Evolutionary conservation across 2,888 invertebrate species (phyloP), one percentile per base, ranked within the genome.

Genomic region (Parapristionchus giblindavisi): DNA sequence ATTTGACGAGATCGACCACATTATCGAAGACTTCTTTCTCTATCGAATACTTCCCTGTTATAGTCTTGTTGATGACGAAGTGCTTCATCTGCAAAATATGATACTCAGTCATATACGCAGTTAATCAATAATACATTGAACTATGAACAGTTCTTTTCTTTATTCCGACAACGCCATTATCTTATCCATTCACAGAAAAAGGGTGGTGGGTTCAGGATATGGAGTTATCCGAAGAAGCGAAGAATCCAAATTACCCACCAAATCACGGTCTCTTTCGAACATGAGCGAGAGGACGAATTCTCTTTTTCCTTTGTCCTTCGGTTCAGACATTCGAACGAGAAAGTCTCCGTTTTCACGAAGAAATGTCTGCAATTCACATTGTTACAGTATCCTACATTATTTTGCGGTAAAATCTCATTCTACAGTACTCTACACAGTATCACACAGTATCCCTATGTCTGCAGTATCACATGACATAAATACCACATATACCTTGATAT

Each of bases 281-380:
- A 65, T 65, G 21, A 36, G 27, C 3, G 65, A 65, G 2, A 65
- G 65, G 24, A 65, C 38, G 65, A 36, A 65, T 32, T 65, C 65
- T 29, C 65, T 11, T 48, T 43, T 40, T 11, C 65, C 65, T 3
- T 40, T 40, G 2, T 40, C 65, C 21, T n/a, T 27, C 43, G 65
- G 65, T n/a, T 65, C 65, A 2, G 38, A 36, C 65, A 65, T 65
- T 21, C 65, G 21, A 11, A 65, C 65, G 21, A 65, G 14, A 34
- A 36, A 65, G 27, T 65, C 65, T 17, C 65, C 65, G 38, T 65
- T 65, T 48, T 65, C 65, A 24, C n/a, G n/a, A 29, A 65, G 65
- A 40, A 65, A 56, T 56, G 56, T 56, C 56, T 56, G 56, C 27
- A 56, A 56, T 1, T n/a, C n/a, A 11, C 1, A 14, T 29, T 3